A percentile compares a stretch with the other conserved stretches of the same genome.
phyloP scores from a whole-genome alignment of 2,797 vertebrate species.

The Limosa lapponica region DNA sequence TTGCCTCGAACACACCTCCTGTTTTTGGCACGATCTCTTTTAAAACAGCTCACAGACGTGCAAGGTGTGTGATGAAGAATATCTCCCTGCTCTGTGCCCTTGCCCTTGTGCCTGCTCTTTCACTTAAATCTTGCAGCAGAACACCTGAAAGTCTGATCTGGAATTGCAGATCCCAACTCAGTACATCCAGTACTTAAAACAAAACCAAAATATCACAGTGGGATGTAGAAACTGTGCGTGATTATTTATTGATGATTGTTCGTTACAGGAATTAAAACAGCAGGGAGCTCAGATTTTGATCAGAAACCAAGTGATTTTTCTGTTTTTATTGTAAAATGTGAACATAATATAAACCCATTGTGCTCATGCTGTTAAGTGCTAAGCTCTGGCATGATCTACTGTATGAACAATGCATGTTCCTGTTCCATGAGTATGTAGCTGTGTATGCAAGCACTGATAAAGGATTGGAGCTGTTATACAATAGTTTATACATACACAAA shows the following conservation, averaged over 20 bases:
- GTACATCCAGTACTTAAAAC: constrained; percentile 1
- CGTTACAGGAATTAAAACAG: constrained; percentile 61
- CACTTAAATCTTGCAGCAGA: background rate
- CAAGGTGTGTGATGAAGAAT: constrained; percentile 19
- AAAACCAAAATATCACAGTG: constrained; percentile 25
- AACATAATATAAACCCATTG: background rate
- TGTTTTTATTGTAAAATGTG: constrained; percentile 44
- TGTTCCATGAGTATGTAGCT: background rate
- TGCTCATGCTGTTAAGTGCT: constrained; percentile 2
- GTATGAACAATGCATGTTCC: background rate
- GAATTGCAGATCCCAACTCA: background rate
- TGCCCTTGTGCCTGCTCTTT: background rate
- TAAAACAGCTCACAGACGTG: constrained; percentile 28
- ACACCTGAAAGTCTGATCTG: background rate
- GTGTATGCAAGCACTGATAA: background rate
- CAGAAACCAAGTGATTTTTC: constrained; percentile 52
- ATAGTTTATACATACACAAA: background rate
- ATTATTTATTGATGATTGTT: constrained; percentile 67
- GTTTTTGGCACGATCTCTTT: background rate
- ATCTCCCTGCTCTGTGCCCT: background rate
- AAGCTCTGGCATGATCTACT: background rate
- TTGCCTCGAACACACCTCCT: background rate
- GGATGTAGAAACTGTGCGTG: background rate
- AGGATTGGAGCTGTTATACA: background rate
- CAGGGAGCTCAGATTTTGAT: constrained; percentile 57